phyloP scores from a whole-genome alignment of 2,113 vertebrate species.

The Urocolius indicus region DNA sequence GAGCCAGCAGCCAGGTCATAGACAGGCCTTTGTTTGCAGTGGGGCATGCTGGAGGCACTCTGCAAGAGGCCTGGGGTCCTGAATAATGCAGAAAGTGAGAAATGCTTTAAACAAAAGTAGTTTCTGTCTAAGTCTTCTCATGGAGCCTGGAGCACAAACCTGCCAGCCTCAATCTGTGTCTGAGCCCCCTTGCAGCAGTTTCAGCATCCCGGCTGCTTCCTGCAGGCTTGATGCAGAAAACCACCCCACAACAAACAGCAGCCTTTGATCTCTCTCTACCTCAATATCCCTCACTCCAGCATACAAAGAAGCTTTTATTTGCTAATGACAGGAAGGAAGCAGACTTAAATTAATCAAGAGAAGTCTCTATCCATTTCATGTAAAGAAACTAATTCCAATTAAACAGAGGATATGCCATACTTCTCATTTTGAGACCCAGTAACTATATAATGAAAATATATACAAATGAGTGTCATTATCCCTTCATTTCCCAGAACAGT shows the following conservation, averaged over 20 bases:
- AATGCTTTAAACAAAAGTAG: slow-evolving; percentile 30
- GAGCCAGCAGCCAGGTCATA: neutral
- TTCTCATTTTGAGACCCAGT: neutral
- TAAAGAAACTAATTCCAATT: neutral
- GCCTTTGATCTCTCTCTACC: neutral
- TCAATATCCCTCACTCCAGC: neutral
- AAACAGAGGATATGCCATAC: neutral
- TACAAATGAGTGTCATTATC: neutral
- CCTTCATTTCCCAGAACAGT: neutral
- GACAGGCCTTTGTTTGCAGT: neutral
- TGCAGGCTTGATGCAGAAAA: neutral
- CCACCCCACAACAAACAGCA: neutral
- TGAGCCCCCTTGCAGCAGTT: neutral
- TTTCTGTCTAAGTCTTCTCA: slow-evolving; percentile 36
- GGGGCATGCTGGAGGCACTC: neutral
- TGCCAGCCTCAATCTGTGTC: slow-evolving; percentile 6
- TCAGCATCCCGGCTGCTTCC: neutral
- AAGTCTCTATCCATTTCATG: neutral
- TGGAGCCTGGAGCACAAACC: neutral
- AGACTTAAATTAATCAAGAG: neutral
- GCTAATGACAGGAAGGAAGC: slow-evolving; percentile 23
- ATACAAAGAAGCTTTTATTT: neutral
- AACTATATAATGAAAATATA: neutral
- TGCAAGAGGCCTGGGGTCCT: neutral
- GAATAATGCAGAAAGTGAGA: slow-evolving; percentile 50